Percentiles rank a stretch among this genome's conserved stretches.
phyloP scores from a whole-genome alignment of 2,797 vertebrate genomes.

The Onychomys leucogaster region DNA sequence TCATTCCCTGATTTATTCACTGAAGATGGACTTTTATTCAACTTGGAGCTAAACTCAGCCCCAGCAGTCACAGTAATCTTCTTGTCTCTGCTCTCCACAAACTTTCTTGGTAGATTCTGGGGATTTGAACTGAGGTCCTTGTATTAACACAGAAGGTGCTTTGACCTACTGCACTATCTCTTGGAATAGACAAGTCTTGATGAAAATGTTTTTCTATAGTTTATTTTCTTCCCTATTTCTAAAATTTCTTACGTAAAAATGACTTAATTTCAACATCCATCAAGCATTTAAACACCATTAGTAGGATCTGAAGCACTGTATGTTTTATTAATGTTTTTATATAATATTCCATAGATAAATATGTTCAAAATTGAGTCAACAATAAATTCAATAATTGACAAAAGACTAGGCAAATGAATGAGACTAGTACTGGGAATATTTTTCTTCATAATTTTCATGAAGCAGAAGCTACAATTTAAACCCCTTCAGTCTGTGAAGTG shows the following conservation, averaged over 20 bases:
- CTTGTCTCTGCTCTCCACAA: background rate
- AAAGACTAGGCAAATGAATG: background rate
- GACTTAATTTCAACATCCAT: background rate
- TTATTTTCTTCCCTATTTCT: background rate
- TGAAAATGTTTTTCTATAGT: background rate
- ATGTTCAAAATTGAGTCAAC: background rate
- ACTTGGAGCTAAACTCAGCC: background rate
- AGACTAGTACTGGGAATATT: background rate
- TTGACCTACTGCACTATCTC: background rate
- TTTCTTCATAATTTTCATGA: background rate
- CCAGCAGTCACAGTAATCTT: background rate
- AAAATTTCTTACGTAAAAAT: background rate
- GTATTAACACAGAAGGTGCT: background rate
- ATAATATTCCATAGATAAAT: background rate
- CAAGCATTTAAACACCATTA: background rate
- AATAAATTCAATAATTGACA: background rate
- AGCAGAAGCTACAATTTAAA: background rate
- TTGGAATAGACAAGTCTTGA: background rate
- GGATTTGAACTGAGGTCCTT: background rate
- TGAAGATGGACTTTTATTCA: background rate
- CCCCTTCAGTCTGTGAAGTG: background rate
- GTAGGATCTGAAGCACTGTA: background rate
- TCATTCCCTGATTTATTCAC: background rate
- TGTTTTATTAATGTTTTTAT: background rate
- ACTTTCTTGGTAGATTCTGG: no score